Percentiles rank a stretch among this genome's conserved stretches.
These are phyloP conservation scores for Podocnemis expansa DNA, from an alignment of 2,113 vertebrate species.

Conservation along the genomic window DNA sequence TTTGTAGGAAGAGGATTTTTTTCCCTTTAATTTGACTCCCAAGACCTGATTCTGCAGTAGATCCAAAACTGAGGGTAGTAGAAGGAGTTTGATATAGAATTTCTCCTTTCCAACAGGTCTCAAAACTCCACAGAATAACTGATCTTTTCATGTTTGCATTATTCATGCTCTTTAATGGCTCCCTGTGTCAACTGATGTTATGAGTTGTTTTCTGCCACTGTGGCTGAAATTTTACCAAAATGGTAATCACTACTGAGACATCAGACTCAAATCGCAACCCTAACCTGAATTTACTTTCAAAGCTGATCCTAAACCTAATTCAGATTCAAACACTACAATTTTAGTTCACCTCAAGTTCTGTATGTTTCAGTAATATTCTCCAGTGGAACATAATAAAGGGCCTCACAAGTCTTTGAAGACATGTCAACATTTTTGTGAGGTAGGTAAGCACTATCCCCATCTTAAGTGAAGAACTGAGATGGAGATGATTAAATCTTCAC, in stretches of 20 bases:
- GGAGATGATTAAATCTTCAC: background rate
- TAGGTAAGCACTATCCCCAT: background rate
- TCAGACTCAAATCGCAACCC: background rate
- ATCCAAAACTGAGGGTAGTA: background rate
- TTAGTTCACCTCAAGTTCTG: background rate
- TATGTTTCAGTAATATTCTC: background rate
- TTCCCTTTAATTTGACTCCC: background rate
- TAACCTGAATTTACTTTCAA: background rate
- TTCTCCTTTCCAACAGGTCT: background rate
- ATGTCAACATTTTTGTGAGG: background rate
- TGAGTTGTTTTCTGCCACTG: background rate
- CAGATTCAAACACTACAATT: background rate
- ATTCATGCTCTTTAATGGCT: background rate
- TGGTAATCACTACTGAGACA: background rate
- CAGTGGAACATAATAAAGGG: background rate
- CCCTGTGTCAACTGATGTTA: background rate
- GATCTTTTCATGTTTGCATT: background rate
- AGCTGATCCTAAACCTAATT: background rate
- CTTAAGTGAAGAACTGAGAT: background rate
- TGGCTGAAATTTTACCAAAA: background rate
- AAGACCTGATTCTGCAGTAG: background rate
- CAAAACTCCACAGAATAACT: background rate
- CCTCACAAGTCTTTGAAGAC: constrained; percentile 5
- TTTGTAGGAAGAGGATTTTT: background rate
- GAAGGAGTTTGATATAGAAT: no score